phyloP scores from a whole-genome alignment of 2,888 invertebrate species.

The Agrochola lota region DNA sequence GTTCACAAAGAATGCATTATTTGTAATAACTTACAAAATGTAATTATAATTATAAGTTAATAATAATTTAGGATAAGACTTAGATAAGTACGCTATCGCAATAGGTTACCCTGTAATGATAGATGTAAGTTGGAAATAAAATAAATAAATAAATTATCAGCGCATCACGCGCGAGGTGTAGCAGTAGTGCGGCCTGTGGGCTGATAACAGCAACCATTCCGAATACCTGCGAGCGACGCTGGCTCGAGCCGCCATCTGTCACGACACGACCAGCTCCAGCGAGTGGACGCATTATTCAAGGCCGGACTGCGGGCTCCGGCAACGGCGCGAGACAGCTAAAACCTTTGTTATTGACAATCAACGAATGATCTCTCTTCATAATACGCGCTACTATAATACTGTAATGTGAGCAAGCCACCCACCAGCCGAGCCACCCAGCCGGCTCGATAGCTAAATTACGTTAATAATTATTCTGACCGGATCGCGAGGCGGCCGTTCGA shows the following conservation, averaged over 20 bases:
- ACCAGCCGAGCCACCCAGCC: neutral
- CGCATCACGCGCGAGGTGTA: neutral
- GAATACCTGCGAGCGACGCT: neutral
- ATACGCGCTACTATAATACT: constrained; percentile 12
- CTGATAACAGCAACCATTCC: neutral
- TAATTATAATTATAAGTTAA: too few relatives aligned
- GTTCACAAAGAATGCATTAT: too few relatives aligned
- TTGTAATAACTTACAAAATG: too few relatives aligned
- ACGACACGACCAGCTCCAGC: neutral
- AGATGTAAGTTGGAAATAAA: too few relatives aligned
- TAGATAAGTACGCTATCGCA: too few relatives aligned
- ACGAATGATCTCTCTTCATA: constrained; percentile 42
- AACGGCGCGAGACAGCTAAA: neutral
- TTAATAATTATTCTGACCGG: constrained; percentile 38
- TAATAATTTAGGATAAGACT: too few relatives aligned
- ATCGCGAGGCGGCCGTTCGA: too few relatives aligned
- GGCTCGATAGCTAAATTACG: constrained; percentile 40
- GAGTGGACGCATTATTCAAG: neutral
- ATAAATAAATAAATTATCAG: too few relatives aligned
- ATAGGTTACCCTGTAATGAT: too few relatives aligned
- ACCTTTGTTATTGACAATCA: constrained; percentile 44
- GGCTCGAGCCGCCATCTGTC: neutral
- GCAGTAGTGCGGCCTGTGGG: neutral
- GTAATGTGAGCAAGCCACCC: neutral
- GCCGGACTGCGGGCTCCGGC: neutral